Percentiles rank a stretch among this genome's conserved stretches.
These are phyloP conservation scores for Hycleus phaleratus DNA, from an alignment of 1,140 invertebrate species.

Conservation along the genomic window DNA sequence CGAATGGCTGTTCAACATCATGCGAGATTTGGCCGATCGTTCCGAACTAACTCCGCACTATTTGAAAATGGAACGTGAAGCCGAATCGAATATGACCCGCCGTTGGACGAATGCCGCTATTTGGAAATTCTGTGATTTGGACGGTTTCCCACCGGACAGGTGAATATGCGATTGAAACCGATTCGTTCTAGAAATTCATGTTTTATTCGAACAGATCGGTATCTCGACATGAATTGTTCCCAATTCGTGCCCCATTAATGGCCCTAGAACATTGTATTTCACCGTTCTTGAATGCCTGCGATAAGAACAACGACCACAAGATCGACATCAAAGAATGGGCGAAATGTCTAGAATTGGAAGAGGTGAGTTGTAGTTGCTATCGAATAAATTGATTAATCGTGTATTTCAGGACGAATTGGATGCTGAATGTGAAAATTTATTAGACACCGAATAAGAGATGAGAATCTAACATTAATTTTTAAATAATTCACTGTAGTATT, in stretches of 20 bases:
- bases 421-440: constrained; percentile 8
- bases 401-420: constrained; percentile 15
- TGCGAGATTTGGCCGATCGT: constrained; percentile 87
- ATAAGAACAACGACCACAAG: constrained; percentile 77
- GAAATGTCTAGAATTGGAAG: constrained; percentile 76
- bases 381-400: constrained; percentile 1
- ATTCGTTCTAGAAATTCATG: too few relatives aligned
- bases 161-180: not conserved
- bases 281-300: constrained; percentile 87
- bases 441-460: not conserved
- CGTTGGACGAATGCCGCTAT: constrained; percentile 87
- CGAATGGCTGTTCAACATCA: constrained; percentile 94
- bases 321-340: constrained; percentile 89
- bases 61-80: constrained; percentile 78
- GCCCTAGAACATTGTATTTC: constrained; percentile 91
- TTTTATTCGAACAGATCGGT: constrained; percentile 50
- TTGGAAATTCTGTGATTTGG: constrained; percentile 96
- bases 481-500: too few relatives aligned
- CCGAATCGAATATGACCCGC: constrained; percentile 73
- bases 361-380: constrained; percentile 43
- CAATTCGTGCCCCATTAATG: constrained; percentile 84
- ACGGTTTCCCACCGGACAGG: constrained; percentile 79
- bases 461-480: not conserved
- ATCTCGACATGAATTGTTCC: constrained; percentile 89
- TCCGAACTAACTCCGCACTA: constrained; percentile 79